These are phyloP conservation scores for Meandrusa payeni DNA, from an alignment of 2,888 invertebrate species.

Conservation along the genomic window DNA sequence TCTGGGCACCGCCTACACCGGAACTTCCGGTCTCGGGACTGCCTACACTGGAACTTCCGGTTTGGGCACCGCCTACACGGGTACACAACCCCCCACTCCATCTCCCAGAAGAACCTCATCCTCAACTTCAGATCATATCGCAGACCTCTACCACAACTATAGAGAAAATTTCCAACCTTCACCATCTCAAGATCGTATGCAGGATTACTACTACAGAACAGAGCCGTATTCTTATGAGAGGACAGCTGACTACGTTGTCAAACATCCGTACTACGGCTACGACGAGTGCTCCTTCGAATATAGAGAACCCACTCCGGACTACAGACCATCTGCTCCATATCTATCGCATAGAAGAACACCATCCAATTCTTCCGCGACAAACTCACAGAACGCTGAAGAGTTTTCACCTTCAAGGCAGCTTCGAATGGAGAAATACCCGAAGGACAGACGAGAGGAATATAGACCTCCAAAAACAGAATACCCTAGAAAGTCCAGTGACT, in stretches of 20 bases:
- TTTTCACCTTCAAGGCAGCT: conserved; percentile 65
- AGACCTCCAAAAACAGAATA: conserved; percentile 58
- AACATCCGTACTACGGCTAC: conserved; percentile 66
- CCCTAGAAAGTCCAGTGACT: conserved; percentile 58
- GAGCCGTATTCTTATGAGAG: conserved; percentile 63
- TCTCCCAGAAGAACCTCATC: conserved; percentile 88
- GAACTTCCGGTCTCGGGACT: conserved; percentile 44
- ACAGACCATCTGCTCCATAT: conserved; percentile 54
- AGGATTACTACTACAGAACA: conserved; percentile 57
- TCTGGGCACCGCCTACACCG: conserved; percentile 74
- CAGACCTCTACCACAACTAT: conserved; percentile 81
- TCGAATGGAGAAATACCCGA: conserved; percentile 42
- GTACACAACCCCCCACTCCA: conserved; percentile 81
- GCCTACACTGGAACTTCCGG: conserved; percentile 72
- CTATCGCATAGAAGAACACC: conserved; percentile 87
- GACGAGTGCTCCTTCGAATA: conserved; percentile 67
- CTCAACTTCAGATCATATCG: conserved; percentile 80
- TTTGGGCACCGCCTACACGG: conserved; percentile 74
- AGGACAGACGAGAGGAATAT: conserved; percentile 52
- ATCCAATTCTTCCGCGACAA: conserved; percentile 85
- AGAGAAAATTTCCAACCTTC: conserved; percentile 70
- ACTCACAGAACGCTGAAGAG: conserved; percentile 76
- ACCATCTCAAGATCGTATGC: conserved; percentile 52
- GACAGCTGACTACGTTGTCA: conserved; percentile 68
- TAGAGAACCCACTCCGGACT: conserved; percentile 61